phyloP scores from a whole-genome alignment of 2,797 vertebrate genomes.

The Rhinoraja longicauda region DNA sequence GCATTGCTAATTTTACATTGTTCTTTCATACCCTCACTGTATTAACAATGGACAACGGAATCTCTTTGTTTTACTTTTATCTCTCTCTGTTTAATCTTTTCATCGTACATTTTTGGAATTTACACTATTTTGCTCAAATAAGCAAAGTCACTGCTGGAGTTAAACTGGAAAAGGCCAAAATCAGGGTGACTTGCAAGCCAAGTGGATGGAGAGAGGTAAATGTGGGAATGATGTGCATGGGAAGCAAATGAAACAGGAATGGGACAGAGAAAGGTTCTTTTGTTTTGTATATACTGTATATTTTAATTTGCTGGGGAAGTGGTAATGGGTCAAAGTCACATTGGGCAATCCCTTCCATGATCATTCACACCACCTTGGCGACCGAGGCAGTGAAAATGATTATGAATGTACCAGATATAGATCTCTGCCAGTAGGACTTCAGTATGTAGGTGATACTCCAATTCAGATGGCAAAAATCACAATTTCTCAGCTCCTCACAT shows the following conservation, averaged over 20 bases:
- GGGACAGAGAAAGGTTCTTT: neutral
- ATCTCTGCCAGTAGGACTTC: no score
- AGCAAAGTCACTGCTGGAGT: neutral
- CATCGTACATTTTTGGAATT: neutral
- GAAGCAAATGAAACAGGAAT: neutral
- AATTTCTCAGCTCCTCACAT: no score
- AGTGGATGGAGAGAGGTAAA: neutral
- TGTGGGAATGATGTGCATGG: neutral
- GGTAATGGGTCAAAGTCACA: no score
- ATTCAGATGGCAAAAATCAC: no score
- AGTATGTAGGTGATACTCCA: no score
- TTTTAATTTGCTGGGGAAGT: no score
- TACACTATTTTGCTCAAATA: neutral
- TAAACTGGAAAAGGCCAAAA: no score
- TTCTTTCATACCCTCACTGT: neutral
- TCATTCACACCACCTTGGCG: no score
- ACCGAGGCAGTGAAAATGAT: no score
- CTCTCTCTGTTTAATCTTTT: neutral
- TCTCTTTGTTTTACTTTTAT: neutral
- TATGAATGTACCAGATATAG: no score
- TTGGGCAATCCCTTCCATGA: no score
- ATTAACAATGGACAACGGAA: neutral
- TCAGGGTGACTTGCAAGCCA: neutral
- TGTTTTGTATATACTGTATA: neutral
- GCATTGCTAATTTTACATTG: neutral